These are phyloP conservation scores for Thelohanellus kitauei DNA, from an alignment of 30 jellyfish, hydroid and myxozoan genomes.

Conservation along the genomic window DNA sequence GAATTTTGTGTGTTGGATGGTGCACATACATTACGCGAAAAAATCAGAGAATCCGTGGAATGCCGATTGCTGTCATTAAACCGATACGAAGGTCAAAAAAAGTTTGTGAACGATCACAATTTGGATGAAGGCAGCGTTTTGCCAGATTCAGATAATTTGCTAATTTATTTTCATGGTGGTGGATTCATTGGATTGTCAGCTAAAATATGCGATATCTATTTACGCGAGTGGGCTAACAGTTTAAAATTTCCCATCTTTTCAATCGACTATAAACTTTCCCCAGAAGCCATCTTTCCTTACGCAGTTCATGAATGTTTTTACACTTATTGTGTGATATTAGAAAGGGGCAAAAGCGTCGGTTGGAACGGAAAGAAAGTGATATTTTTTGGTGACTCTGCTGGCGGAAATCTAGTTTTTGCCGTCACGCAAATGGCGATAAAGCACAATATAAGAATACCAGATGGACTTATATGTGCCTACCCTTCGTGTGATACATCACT, in stretches of 20 bases:
- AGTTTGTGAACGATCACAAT: no score
- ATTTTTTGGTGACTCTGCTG: conserved; percentile 93
- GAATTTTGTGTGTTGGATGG: no score
- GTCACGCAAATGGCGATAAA: conserved; percentile 25
- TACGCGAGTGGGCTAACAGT: conserved; percentile 65
- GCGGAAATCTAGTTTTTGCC: conserved; percentile 69
- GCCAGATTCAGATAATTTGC: conserved; percentile 21
- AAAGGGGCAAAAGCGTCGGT: conserved; percentile 28
- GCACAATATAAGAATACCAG: conserved; percentile 36
- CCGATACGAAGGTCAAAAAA: no score
- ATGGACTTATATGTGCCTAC: conserved; percentile 44
- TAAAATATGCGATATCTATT: conserved; percentile 2
- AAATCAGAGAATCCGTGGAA: no score
- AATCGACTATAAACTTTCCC: conserved; percentile 54
- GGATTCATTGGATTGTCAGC: conserved; percentile 33
- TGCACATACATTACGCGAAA: no score
- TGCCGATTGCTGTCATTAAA: no score
- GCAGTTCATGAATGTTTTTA: conserved; percentile 70
- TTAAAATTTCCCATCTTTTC: conserved; percentile 54
- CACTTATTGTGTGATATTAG: conserved; percentile 45
- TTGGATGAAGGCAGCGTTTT: no score
- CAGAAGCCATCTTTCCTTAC: conserved; percentile 80
- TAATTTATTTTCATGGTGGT: conserved; percentile 90
- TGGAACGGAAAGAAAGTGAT: conserved; percentile 33
- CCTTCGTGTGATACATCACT: conserved; percentile 19